Evolutionary conservation across 1,140 invertebrate species (phyloP).

Genomic region (Procambarus clarkii): DNA sequence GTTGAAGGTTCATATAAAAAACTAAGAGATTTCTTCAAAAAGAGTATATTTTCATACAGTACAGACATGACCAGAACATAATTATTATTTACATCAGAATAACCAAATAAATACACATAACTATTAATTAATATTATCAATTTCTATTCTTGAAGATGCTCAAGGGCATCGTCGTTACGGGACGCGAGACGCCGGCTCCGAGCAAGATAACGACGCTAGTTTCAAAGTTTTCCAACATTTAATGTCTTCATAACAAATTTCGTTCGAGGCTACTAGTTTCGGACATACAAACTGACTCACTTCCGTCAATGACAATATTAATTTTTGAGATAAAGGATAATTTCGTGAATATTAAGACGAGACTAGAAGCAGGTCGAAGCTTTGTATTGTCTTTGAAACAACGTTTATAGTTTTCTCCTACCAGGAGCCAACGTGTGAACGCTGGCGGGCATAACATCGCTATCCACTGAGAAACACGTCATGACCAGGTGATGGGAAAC

Average conservation of each 20-base stretch:
- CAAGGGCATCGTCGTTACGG: conserved; percentile 45
- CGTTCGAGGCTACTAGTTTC: background rate
- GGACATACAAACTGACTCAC: background rate
- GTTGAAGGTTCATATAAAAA: background rate
- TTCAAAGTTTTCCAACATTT: background rate
- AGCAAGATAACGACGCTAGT: background rate
- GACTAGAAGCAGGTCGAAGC: background rate
- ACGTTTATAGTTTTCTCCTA: background rate
- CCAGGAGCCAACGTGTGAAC: background rate
- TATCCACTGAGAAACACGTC: conserved; percentile 64
- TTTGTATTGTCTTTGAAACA: background rate
- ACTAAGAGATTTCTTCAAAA: conserved; percentile 49
- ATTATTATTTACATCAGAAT: conserved; percentile 70
- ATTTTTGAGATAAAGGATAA: background rate
- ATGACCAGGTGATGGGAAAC: conserved; percentile 55
- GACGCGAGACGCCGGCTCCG: background rate
- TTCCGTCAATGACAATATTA: background rate
- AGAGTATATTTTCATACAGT: conserved; percentile 70
- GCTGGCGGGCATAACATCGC: conserved; percentile 40
- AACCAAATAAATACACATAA: conserved; percentile 69
- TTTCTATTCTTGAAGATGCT: conserved; percentile 60
- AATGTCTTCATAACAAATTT: background rate
- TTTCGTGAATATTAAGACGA: background rate
- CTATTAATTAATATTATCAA: conserved; percentile 68
- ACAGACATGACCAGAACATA: conserved; percentile 70